Conservation (phyloP, 2,888 invertebrate genomes). For the Cyclophora albipunctata region DNA sequence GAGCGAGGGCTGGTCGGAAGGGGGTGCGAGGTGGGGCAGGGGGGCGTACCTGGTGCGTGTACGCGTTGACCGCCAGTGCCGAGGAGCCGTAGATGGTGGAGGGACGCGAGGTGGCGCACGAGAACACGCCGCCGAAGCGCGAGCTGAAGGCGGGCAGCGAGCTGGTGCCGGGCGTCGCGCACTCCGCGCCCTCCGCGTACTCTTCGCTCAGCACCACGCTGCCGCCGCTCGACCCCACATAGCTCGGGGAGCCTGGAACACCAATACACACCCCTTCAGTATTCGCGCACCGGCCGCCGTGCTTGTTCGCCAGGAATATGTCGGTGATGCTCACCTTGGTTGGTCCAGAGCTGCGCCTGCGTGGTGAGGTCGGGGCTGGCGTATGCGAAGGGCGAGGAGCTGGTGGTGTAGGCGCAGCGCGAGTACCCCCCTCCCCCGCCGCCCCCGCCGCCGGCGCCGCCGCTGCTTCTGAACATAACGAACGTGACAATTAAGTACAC, state of each 20-base stretch:
- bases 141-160: conserved; percentile 74
- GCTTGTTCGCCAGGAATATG: background rate
- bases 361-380: conserved; percentile 33
- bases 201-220: conserved; percentile 30
- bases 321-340: conserved; percentile 33
- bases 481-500: background rate
- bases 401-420: conserved; percentile 44
- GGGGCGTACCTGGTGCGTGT: conserved; percentile 45
- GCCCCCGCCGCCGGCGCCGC: conserved; percentile 28
- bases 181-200: conserved; percentile 27
- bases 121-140: conserved; percentile 66
- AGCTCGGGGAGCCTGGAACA: conserved; percentile 47
- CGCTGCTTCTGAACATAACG: conserved; percentile 18
- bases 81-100: conserved; percentile 44
- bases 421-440: conserved; percentile 40
- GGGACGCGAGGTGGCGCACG: conserved; percentile 41
- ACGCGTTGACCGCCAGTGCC: conserved; percentile 35
- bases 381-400: conserved; percentile 50
- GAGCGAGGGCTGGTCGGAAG: background rate
- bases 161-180: conserved; percentile 39
- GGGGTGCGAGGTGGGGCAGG: background rate
- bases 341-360: conserved; percentile 54
- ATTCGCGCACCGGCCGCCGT: background rate
- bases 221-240: conserved; percentile 27
- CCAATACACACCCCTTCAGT: background rate